These are phyloP conservation scores for Rynchops niger DNA, from an alignment of 2,113 vertebrate genomes.

Conservation along the genomic window DNA sequence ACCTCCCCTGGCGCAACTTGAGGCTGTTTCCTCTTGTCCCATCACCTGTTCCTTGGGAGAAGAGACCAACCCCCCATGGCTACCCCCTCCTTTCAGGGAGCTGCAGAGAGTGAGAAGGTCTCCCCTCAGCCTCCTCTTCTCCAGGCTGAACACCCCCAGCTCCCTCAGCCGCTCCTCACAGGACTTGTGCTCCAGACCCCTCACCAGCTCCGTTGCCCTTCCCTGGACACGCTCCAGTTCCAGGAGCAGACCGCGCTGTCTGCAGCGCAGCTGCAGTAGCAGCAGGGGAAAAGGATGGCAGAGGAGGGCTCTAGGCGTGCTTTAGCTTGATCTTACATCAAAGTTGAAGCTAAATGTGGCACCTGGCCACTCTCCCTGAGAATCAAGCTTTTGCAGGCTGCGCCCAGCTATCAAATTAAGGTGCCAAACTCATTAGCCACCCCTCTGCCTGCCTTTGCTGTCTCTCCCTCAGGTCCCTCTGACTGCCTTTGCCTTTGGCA, in stretches of 20 bases:
- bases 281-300: neutral
- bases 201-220: neutral
- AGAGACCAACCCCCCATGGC: neutral
- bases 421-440: neutral
- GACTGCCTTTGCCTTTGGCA: neutral
- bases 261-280: neutral
- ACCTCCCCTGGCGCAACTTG: neutral
- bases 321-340: neutral
- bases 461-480: neutral
- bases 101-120: neutral
- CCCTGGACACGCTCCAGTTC: neutral
- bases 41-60: neutral
- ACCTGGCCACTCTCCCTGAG: neutral
- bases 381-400: neutral
- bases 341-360: fast-evolving
- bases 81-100: neutral
- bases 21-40: neutral
- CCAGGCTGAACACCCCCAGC: neutral
- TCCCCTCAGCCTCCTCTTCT: neutral
- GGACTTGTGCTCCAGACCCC: neutral
- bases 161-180: neutral
- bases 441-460: neutral
- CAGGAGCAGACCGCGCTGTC: neutral
- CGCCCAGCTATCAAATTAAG: neutral
- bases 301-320: neutral